Evolutionary conservation across 2,888 invertebrate species (phyloP), one percentile per base, ranked within the genome.

Genomic region (Ditula angustiorana): DNA sequence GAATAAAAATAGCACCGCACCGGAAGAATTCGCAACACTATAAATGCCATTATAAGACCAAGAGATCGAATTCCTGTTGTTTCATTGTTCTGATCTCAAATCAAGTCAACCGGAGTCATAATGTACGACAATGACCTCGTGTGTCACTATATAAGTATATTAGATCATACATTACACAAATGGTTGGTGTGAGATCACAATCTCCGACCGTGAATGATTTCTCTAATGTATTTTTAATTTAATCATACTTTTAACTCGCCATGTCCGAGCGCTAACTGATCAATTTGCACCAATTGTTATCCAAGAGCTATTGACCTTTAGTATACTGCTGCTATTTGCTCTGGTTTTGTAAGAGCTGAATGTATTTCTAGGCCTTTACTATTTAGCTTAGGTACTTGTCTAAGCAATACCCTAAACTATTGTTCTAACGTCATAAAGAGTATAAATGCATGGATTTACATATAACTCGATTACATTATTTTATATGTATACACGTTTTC

Each of bases 101-200:
- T 59, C 64, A 64, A 64, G 64, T 64, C 64, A 59, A 64, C 58
- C 53, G 59, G n/a, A 47, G 58, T 64, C 46, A 59, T 64, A 59
- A 59, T 46, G 52, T 53, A 64, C 64, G 64, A 64, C 64, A 64
- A 59, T 59, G 64, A 59, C 64, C 64, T 64, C 64, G 64, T 59
- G 50, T 64, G 64, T 64, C 64, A 53, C 64, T 64, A 53, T 59
- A 52, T 53, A 64, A 64, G 64, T 64, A 52, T 64, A 64, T 64
- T 64, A 64, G 58, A 64, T 64, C 64, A 64, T 64, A 64, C 59
- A 64, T 64, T 64, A 64, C 64, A 64, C 64, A 59, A 64, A 64
- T 64, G 63, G 63, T 44, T 47, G 46, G 35, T 53, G 64, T 53
- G 53, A 59, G 58, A 64, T 59, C 59, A 64, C 64, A 64, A 64